Evolutionary conservation across 2,113 vertebrate genomes (phyloP).

Genomic region (Origma solitaria): DNA sequence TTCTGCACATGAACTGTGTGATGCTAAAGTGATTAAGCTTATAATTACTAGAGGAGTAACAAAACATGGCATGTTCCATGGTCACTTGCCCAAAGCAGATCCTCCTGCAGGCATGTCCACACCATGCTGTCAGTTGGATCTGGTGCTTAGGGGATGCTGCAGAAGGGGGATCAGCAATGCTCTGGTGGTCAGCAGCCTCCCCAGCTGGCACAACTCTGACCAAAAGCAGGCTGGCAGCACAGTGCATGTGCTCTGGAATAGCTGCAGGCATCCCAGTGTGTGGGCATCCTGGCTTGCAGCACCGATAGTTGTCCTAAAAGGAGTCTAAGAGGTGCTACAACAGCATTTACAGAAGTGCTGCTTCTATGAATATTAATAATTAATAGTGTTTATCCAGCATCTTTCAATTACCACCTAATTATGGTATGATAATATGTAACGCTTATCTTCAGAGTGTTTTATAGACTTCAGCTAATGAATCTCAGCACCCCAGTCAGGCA

Average conservation of each 20-base stretch:
- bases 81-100: not conserved
- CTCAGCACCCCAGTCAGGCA: not conserved
- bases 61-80: not conserved
- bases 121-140: not conserved
- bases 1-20: not conserved
- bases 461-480: constrained; percentile 52
- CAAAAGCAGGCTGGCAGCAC: not conserved
- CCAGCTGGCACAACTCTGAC: not conserved
- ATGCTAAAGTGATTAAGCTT: not conserved
- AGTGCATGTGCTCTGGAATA: accelerated
- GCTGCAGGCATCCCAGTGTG: not conserved
- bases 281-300: not conserved
- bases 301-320: not conserved
- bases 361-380: constrained; percentile 56
- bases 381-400: constrained; percentile 58
- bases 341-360: constrained; percentile 14
- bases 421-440: constrained; percentile 45
- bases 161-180: not conserved
- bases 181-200: not conserved
- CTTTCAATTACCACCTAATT: constrained; percentile 67
- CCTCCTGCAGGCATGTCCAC: not conserved
- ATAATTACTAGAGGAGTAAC: not conserved
- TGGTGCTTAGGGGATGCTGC: not conserved
- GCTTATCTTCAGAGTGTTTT: constrained; percentile 57
- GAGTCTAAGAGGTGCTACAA: not conserved